Base-by-base conservation (phyloP, 2,888 invertebrate species). In the Trissoscelio sp. region DNA sequence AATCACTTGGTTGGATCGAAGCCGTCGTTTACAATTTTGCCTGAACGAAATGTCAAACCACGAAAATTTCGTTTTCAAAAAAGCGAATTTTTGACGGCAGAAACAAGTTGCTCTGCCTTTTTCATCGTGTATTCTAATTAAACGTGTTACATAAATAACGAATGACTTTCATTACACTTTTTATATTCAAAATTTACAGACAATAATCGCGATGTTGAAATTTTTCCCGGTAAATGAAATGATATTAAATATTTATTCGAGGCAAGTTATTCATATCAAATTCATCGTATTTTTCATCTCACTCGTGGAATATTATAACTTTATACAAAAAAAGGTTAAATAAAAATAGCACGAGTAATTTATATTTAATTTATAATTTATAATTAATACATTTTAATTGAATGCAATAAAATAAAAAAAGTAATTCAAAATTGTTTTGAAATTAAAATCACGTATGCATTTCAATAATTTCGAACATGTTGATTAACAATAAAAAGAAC, bases 21-120 rank as follows among this genome's bases (percentile, higher is more conserved):
- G 16, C 20, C 60, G 44, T 16, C 60, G 60, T 20, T 58, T 58
- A 58, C 58, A 39, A 24, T 58, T 58, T 42, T 2, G 1, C 37
- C 12, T n/a, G 20, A 37, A 37, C 48, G 22, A 4, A 7, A n/a
- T n/a, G 22, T 22, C 42, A 14, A 42, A 42, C 3, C 14, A 11
- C 14, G 14, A 14, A 12, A 14, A 14, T n/a, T 14, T 42, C 14
- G 14, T 42, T 42, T 42, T 14, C 2, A 42, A 42, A 12, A 14
- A 42, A 42, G 3, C 42, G 14, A 42, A 28, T n/a, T n/a, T n/a
- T n/a, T n/a, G n/a, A n/a, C n/a, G n/a, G n/a, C n/a, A n/a, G n/a
- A n/a, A n/a, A n/a, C n/a, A n/a, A n/a, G n/a, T n/a, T n/a, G n/a
- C n/a, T 6, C 28, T 28, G 1, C 39, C 6, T 39, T 39, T 9